Evolutionary conservation across 2,888 invertebrate species (phyloP), one percentile per base, ranked within the genome.

Genomic region (Rotaria macrura): DNA sequence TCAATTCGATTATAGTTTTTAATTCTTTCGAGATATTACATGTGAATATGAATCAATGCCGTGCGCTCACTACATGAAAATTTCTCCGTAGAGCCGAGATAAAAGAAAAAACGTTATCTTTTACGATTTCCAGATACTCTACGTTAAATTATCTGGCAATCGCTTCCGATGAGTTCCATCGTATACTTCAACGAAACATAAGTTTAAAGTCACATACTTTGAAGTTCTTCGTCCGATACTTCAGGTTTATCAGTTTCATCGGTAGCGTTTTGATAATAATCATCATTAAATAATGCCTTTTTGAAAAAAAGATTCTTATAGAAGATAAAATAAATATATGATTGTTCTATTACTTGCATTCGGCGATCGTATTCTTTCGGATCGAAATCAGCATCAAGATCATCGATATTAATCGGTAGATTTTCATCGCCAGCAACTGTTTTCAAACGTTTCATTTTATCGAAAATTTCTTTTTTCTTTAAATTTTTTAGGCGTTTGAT

Each of bases 381-480:
- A 92, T 97, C 95, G 91, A 97, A 92, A 87, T 92, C 92, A 17
- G 88, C 90, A 65, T 97, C 95, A 29, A 97, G 92, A 89, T 97
- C 96, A 14, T 93, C 93, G 87, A 94, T 93, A 91, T 93, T 91
- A 89, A 95, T 93, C 20, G 93, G 93, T 72, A 95, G 89, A 52
- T 93, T 93, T 38, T 93, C 92, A 90, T 95, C 94, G 25, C 97
- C 97, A 4, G 96, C 95, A 52, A 96, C 94, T 89, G 95, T 94
- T 91, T 94, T 94, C 14, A 99, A 91, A 91, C 94, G 94, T 85
- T 94, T 93, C 84, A 98, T 93, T 91, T 96, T 96, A 87, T 95
- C 94, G 89, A 94, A 93, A 87, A 97, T 95, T 92, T 98, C 97
- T 89, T 94, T 94, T 86, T 94, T 92, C 89, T 97, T 97, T 87